phyloP scores from a whole-genome alignment of 1,140 invertebrate genomes.

The Glossosoma conforme region DNA sequence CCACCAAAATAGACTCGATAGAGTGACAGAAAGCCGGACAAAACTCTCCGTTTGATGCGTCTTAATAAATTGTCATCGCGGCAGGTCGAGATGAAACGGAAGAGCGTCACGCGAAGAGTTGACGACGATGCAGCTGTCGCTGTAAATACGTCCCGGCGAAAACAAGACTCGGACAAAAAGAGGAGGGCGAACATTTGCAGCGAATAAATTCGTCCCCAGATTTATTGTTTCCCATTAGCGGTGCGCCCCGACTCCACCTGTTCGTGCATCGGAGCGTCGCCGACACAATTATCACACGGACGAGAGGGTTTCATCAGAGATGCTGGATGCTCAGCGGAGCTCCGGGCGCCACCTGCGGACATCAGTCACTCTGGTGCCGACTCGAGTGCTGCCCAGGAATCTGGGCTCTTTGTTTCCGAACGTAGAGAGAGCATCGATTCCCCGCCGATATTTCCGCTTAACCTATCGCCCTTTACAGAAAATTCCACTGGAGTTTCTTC shows the following conservation, averaged over 20 bases:
- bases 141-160: constrained; percentile 24
- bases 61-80: too few relatives aligned
- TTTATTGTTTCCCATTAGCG: constrained; percentile 17
- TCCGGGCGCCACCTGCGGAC: constrained; percentile 22
- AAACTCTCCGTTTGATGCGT: too few relatives aligned
- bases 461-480: too few relatives aligned
- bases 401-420: too few relatives aligned
- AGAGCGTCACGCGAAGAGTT: constrained; percentile 2
- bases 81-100: constrained; percentile 1
- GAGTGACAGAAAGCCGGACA: too few relatives aligned
- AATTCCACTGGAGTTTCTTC: too few relatives aligned
- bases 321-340: background rate
- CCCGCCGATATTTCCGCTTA: too few relatives aligned
- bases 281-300: constrained; percentile 4
- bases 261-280: constrained; percentile 4
- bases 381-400: too few relatives aligned
- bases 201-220: constrained; percentile 25
- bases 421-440: too few relatives aligned
- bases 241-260: constrained; percentile 12
- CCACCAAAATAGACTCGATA: too few relatives aligned
- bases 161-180: constrained; percentile 11
- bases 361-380: constrained; percentile 2
- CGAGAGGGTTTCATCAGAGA: constrained; percentile 9
- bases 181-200: constrained; percentile 11
- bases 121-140: constrained; percentile 23